phyloP scores from a whole-genome alignment of 2,797 vertebrate species.

The Picus viridis region DNA sequence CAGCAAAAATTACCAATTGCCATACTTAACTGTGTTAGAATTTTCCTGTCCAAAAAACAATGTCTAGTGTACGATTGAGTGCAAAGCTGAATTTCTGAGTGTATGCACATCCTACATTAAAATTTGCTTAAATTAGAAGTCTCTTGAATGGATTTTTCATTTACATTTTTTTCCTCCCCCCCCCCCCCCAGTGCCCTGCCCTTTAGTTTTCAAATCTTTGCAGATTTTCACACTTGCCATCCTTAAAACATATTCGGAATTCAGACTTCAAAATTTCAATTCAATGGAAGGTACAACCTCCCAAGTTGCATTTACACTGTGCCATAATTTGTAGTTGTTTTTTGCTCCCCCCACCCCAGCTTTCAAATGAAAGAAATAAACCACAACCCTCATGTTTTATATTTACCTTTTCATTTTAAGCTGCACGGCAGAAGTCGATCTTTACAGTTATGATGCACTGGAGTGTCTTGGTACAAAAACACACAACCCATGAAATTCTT shows the following conservation, averaged over 20 bases:
- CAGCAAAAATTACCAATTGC: slow-evolving; percentile 66
- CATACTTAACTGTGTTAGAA: slow-evolving; percentile 64
- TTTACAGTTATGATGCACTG: not conserved
- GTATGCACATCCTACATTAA: not conserved
- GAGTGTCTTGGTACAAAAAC: not conserved
- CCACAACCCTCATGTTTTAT: not conserved
- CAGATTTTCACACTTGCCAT: not conserved
- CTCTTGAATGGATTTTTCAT: not conserved
- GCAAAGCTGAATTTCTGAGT: slow-evolving; percentile 15
- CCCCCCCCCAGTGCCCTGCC: not conserved
- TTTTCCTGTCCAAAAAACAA: slow-evolving; percentile 58
- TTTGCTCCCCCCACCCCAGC: not conserved
- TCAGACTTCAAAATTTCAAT: not conserved
- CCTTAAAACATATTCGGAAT: not conserved
- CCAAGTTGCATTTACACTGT: not conserved
- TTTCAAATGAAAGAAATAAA: not conserved
- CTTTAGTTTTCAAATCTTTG: not conserved
- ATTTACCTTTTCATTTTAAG: not conserved
- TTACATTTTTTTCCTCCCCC: not conserved
- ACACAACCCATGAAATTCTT: not conserved
- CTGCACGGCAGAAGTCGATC: not conserved
- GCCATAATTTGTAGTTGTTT: not conserved
- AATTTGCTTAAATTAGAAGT: not conserved
- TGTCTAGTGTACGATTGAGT: not conserved
- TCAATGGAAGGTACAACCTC: not conserved